Base-by-base conservation (phyloP, 2,888 invertebrate species). In the Acleris emargana region DNA sequence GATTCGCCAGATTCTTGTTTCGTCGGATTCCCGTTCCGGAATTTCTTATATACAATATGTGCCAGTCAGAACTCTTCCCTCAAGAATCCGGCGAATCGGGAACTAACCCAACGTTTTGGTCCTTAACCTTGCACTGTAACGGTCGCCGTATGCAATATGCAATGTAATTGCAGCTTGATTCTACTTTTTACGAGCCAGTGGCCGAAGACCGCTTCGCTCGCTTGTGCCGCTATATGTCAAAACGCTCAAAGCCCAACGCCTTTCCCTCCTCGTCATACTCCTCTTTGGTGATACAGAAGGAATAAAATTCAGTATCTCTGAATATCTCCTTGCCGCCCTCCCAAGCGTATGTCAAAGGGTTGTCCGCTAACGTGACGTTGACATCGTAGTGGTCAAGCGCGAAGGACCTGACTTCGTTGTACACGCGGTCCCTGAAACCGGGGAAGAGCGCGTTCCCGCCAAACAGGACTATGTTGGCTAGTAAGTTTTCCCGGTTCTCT, bases 181-280 rank as follows among this genome's bases (percentile, higher is more conserved):
- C 28, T 28, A 43, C 22, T 43, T 80, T 83, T 84, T 76, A 67
- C 86, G 88, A 88, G 83, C 83, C 78, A 83, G 75, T 61, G 58
- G 50, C 62, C 73, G 81, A 79, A 68, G 84, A 82, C 75, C 79
- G 80, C 74, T 84, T 85, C 75, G 83, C 89, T 86, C 89, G 88
- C 64, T 89, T 90, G 18, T 87, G 76, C 51, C 86, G 90, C 77
- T 91, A 93, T 75, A 94, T 90, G 74, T 94, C 93, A 70, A 94
- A 94, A 70, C 92, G 80, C 73, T 94, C 94, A 67, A 91, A 89
- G 43, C 94, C 94, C 20, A 94, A 82, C 2, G 88, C 71, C 66
- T 91, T 93, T 16, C 99, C 99, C 78, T 96, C 95, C 82, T 99
- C 98, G 69, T 98, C 97, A 83, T 97, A 99, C 75, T 98, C 96